Evolutionary conservation across 2,113 vertebrate genomes (phyloP), one percentile per base, ranked within the genome.

Genomic region (Gadus macrocephalus): DNA sequence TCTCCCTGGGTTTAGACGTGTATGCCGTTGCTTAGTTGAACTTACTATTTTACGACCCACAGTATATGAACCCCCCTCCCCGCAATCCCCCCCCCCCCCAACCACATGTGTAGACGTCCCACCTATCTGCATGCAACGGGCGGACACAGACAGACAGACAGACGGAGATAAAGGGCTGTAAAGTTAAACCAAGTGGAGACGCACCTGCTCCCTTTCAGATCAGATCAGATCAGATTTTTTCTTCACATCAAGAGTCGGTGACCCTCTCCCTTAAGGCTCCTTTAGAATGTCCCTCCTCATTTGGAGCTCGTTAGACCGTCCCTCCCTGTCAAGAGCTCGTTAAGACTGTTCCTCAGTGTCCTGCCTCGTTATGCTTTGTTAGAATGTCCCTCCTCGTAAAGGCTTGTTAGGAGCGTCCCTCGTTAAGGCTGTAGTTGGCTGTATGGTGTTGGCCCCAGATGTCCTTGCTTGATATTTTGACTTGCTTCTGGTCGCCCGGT

Each of bases 21-120:
- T 88, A 88, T 85, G 80, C 89, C 87, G 81, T 84, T 84, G 63
- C 90, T 85, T 90, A 90, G 81, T 87, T 93, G 88, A 88, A 90
- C 87, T 91, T 88, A 91, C 89, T 87, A 86, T 92, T 92, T 88
- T 92, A 86, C 87, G 90, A 92, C 91, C 89, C 90, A 91, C 94
- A 60, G 82, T 89, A 88, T 89, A 88, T 92, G 2, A 86, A 81
- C 31, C 31, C 31, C 31, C 31, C 31, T 7, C 31, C 31, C 31
- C 31, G 6, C 31, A 81, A 25, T 25, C 31, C 31, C 31, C 31
- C 31, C 31, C 31, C 31, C 31, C 31, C 31, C 88, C 86, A 88
- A 88, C 88, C 90, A 89, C 89, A 89, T 89, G 90, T 93, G 90
- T 93, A 91, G 92, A 80, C 91, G 1, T 89, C 91, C 92, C 91